Percentiles rank a stretch among this genome's conserved stretches.
phyloP scores from a whole-genome alignment of 2,888 invertebrate genomes.

The Trichopoda pennipes region DNA sequence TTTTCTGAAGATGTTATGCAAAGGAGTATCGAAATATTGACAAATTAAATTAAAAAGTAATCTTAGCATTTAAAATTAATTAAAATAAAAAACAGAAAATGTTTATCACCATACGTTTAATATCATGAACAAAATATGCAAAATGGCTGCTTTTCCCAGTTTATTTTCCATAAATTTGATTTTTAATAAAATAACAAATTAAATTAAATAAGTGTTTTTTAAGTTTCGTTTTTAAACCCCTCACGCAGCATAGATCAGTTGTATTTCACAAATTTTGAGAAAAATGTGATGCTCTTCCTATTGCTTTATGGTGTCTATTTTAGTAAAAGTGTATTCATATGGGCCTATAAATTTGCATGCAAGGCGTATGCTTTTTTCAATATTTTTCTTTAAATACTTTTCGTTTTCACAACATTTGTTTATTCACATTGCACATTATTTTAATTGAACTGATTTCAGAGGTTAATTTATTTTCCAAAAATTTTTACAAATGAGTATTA shows the following conservation, averaged over 20 bases:
- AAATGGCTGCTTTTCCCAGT: not conserved
- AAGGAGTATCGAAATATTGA: too few species aligned
- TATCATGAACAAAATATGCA: too few species aligned
- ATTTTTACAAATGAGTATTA: too few species aligned
- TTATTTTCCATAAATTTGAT: not conserved
- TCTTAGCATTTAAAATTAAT: too few species aligned
- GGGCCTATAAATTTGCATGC: constrained; percentile 31
- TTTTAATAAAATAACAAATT: not conserved
- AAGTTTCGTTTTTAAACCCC: not conserved
- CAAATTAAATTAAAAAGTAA: too few species aligned
- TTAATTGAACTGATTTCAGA: too few species aligned
- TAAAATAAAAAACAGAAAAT: not conserved
- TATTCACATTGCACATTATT: not conserved
- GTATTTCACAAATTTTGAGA: not conserved
- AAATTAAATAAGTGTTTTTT: not conserved
- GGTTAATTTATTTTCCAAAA: too few species aligned
- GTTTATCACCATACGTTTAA: too few species aligned
- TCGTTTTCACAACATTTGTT: not conserved
- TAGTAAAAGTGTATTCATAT: not conserved
- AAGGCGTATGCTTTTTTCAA: not conserved
- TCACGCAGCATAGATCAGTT: not conserved
- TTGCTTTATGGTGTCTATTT: constrained; percentile 23
- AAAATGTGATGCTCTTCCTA: constrained; percentile 12
- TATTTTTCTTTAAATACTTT: not conserved
- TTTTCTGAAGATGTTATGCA: too few species aligned